Evolutionary conservation across 1,140 invertebrate species (phyloP).

Genomic region (Lepeophtheirus salmonis): DNA sequence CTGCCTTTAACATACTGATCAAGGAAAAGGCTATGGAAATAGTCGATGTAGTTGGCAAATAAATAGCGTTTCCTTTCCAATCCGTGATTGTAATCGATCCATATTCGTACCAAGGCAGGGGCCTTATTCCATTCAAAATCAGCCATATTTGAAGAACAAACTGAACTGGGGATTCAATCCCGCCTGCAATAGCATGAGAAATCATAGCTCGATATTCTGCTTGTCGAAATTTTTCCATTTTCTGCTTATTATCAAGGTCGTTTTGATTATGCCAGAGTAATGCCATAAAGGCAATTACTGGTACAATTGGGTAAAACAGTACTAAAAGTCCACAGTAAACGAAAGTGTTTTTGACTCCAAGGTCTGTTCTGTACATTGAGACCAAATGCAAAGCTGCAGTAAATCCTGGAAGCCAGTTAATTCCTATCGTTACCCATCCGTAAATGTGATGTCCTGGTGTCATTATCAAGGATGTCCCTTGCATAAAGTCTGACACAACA

Average conservation of each 20-base stretch:
- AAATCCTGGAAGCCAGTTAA: neutral
- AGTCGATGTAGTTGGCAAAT: constrained; percentile 1
- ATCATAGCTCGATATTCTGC: neutral
- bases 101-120: neutral
- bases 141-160: constrained; percentile 5
- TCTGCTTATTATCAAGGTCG: neutral
- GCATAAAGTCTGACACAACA: neutral
- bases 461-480: neutral
- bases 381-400: neutral
- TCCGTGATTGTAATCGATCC: constrained; percentile 3
- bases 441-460: neutral
- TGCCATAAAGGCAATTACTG: neutral
- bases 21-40: neutral
- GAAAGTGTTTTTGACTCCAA: neutral
- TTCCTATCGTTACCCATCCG: neutral
- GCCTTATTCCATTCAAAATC: constrained; percentile 2
- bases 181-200: neutral
- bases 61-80: neutral
- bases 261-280: neutral
- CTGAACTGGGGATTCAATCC: neutral
- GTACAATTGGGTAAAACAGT: neutral
- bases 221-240: neutral
- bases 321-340: neutral
- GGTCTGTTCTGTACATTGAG: neutral
- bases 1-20: neutral